Base-by-base conservation (phyloP, 2,888 invertebrate species). In the Rhagium mordax region DNA sequence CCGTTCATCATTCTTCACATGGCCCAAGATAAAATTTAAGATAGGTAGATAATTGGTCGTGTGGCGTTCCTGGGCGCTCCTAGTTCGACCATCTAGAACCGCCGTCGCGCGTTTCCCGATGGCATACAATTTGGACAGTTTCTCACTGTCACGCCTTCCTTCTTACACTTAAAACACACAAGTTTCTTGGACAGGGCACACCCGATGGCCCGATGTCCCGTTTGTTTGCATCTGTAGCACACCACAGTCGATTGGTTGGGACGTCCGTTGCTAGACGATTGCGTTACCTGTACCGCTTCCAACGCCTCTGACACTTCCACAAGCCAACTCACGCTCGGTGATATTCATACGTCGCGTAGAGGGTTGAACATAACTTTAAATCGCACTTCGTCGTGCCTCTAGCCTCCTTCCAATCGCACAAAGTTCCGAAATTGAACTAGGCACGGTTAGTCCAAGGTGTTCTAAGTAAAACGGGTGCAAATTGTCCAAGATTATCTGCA, bases 51-150 rank as follows among this genome's bases (percentile, higher is more conserved):
- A 13, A 3, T 5, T 49, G 3, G 49, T 10, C 49, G 49, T 0
- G 1, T 3, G 6, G 6, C n/a, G 3, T 1, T 5, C 0, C 1
- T 7, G 4, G 7, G 15, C 49, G 49, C 5, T 16, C 8, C 8
- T 49, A 16, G 4, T 7, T 61, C 70, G 70, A 61, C 48, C 41
- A 3, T 16, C 41, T 62, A 70, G 18, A 53, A 24, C 7, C 55
- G 70, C 24, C 70, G 61, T 8, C 20, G 3, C 8, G 27, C 62
- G 47, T 70, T 70, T 70, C 70, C 62, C 70, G 16, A n/a, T 8
- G 6, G 5, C 8, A 5, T 10, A 13, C 53, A 62, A 18, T 27
- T 55, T 49, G 70, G 70, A 16, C 55, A 62, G 8, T 33, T 70
- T 21, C 27, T 51, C 13, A 62, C 21, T 4, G 53, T 62, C 16